Conservation (phyloP, 2,888 invertebrate genomes). For the Drosophila nr. perissopoda region DNA sequence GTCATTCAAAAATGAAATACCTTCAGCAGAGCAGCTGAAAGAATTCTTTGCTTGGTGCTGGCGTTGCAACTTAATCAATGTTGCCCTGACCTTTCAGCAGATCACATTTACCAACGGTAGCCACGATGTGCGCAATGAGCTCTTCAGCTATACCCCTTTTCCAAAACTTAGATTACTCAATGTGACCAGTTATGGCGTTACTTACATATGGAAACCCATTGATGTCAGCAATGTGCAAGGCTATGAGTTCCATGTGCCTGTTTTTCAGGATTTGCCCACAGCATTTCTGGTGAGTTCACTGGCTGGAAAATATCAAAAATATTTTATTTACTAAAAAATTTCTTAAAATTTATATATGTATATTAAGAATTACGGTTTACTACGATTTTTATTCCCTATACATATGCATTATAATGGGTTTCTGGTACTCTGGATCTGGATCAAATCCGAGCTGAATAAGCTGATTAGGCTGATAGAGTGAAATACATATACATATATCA, state of each 20-base stretch:
- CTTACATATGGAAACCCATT: conserved; percentile 27
- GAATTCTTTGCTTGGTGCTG: conserved; percentile 62
- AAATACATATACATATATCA: too few species aligned
- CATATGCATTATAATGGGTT: too few species aligned
- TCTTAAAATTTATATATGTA: too few species aligned
- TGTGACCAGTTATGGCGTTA: conserved; percentile 25
- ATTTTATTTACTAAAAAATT: neutral
- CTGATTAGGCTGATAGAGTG: too few species aligned
- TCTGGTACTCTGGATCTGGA: too few species aligned
- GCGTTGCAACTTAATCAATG: conserved; percentile 47
- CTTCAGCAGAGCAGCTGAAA: conserved; percentile 4
- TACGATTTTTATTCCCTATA: too few species aligned
- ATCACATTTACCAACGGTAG: neutral
- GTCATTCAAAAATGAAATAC: neutral
- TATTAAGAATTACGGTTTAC: too few species aligned
- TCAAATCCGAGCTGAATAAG: too few species aligned
- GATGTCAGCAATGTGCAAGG: conserved; percentile 40
- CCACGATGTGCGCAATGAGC: conserved; percentile 14
- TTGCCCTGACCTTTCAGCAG: conserved; percentile 29
- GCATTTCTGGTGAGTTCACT: conserved; percentile 45
- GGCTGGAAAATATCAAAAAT: neutral
- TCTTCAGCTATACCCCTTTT: conserved; percentile 57
- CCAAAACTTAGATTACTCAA: conserved; percentile 37
- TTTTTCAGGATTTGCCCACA: conserved; percentile 38
- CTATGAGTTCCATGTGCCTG: conserved; percentile 47